phyloP scores from a whole-genome alignment of 2,797 vertebrate genomes.

The Manis pentadactyla region DNA sequence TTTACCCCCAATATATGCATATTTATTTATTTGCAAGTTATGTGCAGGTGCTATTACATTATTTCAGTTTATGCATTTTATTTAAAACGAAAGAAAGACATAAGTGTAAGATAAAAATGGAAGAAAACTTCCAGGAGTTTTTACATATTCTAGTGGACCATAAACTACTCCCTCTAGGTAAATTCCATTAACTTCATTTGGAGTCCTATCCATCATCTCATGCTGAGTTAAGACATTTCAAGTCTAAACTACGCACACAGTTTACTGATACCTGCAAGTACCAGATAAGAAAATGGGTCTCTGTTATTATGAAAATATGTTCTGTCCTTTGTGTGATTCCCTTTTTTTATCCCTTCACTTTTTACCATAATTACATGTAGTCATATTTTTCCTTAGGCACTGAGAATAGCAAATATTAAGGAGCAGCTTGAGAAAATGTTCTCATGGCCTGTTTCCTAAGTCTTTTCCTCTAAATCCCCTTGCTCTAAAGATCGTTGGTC shows the following conservation, averaged over 20 bases:
- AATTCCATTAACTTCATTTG: background rate
- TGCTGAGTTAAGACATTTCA: background rate
- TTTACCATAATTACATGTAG: background rate
- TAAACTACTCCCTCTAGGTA: background rate
- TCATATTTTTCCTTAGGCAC: background rate
- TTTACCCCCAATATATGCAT: background rate
- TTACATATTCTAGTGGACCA: background rate
- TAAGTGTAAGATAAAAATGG: background rate
- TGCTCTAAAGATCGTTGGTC: background rate
- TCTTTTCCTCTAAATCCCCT: background rate
- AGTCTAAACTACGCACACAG: background rate
- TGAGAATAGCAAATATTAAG: background rate
- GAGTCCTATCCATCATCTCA: background rate
- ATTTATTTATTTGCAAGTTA: conserved; percentile 4
- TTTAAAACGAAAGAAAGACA: background rate
- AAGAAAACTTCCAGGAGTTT: background rate
- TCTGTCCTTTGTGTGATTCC: background rate
- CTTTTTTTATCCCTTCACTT: background rate
- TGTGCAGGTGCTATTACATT: background rate
- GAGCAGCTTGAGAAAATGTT: background rate
- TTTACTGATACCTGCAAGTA: background rate
- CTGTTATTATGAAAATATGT: background rate
- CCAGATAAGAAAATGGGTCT: background rate
- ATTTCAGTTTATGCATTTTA: background rate
- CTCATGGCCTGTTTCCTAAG: background rate